A percentile compares a stretch with the other conserved stretches of the same genome.
These are phyloP conservation scores for Erebia palarica DNA, from an alignment of 2,888 invertebrate genomes.

Conservation along the genomic window DNA sequence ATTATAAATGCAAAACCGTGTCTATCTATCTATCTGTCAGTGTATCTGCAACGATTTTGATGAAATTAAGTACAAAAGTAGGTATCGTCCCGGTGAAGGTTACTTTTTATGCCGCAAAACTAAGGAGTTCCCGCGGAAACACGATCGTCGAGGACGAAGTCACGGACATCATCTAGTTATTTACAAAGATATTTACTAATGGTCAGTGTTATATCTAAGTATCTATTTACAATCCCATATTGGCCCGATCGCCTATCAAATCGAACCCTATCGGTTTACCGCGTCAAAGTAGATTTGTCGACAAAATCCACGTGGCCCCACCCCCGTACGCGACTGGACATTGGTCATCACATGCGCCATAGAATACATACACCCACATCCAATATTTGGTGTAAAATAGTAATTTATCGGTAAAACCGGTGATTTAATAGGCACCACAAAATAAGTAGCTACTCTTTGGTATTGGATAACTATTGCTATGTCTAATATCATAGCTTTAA, in stretches of 20 bases:
- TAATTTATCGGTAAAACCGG: slow-evolving; percentile 18
- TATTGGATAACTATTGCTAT: too few relatives aligned
- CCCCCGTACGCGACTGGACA: slow-evolving; percentile 71
- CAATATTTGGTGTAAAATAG: slow-evolving; percentile 28
- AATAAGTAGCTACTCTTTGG: too few relatives aligned
- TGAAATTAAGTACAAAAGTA: too few relatives aligned
- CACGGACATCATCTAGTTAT: too few relatives aligned
- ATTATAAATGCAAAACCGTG: too few relatives aligned
- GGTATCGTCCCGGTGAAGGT: too few relatives aligned
- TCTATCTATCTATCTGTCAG: too few relatives aligned
- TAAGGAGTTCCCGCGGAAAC: too few relatives aligned
- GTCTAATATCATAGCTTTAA: too few relatives aligned
- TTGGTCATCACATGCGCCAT: slow-evolving; percentile 78
- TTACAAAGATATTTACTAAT: background rate
- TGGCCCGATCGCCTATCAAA: slow-evolving; percentile 40
- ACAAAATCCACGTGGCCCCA: slow-evolving; percentile 57
- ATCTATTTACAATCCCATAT: background rate
- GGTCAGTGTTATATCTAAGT: background rate
- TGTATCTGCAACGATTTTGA: too few relatives aligned
- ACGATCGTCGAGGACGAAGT: too few relatives aligned
- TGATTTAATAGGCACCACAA: background rate
- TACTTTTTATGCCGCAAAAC: too few relatives aligned
- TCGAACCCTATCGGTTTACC: slow-evolving; percentile 59
- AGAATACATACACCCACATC: slow-evolving; percentile 56
- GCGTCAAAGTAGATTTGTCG: slow-evolving; percentile 55